Evolutionary conservation across 2,113 vertebrate species (phyloP).

Genomic region (Sturnira hondurensis): DNA sequence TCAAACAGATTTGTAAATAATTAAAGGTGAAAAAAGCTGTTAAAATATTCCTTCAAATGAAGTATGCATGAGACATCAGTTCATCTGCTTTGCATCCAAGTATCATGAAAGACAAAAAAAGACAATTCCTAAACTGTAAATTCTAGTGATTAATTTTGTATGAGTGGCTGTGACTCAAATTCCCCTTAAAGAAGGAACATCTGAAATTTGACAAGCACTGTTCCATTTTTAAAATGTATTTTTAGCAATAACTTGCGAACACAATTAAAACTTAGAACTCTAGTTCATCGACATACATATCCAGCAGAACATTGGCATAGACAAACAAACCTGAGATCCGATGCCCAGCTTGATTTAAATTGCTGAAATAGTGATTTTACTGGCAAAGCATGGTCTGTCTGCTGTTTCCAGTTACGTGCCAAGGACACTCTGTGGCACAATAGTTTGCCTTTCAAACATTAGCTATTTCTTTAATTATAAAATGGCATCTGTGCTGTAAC

Average conservation of each 20-base stretch:
- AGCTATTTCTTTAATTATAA: constrained; percentile 9
- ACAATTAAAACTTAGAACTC: background rate
- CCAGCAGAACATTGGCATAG: background rate
- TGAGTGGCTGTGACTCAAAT: background rate
- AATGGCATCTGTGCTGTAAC: background rate
- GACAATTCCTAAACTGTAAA: background rate
- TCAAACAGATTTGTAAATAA: background rate
- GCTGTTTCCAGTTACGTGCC: background rate
- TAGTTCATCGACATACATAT: background rate
- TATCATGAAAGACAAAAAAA: background rate
- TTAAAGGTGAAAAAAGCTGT: background rate
- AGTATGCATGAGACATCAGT: background rate
- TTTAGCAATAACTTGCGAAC: background rate
- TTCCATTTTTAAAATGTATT: background rate
- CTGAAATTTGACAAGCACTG: background rate
- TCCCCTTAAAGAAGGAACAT: background rate
- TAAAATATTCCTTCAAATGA: background rate
- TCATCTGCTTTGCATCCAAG: background rate
- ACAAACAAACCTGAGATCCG: background rate
- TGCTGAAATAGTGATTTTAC: background rate
- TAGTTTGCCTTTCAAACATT: background rate
- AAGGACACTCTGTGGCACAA: background rate
- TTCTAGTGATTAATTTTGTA: background rate
- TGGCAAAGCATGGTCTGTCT: background rate
- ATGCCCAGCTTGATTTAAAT: background rate